A percentile compares a stretch with the other conserved stretches of the same genome.
These are phyloP conservation scores for Myopa testacea DNA, from an alignment of 2,888 invertebrate species.

Conservation along the genomic window DNA sequence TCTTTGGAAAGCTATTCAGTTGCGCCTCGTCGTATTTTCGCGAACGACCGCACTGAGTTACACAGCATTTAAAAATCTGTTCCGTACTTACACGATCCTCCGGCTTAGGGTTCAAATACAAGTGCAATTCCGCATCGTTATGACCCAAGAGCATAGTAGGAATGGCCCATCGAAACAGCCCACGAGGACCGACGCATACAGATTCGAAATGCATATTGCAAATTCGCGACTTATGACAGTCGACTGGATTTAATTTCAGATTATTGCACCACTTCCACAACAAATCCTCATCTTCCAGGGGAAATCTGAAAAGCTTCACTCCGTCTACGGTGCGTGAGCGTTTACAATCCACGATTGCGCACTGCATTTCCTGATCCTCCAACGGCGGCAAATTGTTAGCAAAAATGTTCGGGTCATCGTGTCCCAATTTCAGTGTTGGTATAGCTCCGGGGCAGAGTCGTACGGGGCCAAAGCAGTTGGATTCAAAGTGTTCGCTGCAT, in stretches of 20 bases:
- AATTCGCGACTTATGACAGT: constrained; percentile 61
- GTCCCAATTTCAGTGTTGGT: constrained; percentile 59
- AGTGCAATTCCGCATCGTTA: constrained; percentile 56
- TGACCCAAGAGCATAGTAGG: constrained; percentile 58
- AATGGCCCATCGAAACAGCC: constrained; percentile 60
- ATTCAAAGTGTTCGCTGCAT: constrained; percentile 60
- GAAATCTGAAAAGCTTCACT: constrained; percentile 59
- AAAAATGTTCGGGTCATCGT: constrained; percentile 55
- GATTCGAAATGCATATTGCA: constrained; percentile 61
- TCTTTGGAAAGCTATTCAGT: constrained; percentile 63
- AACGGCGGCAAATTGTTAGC: constrained; percentile 49
- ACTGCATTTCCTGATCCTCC: constrained; percentile 53
- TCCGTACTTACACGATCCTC: constrained; percentile 54
- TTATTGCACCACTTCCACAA: constrained; percentile 63
- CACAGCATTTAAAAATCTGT: constrained; percentile 60
- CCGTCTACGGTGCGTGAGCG: constrained; percentile 54
- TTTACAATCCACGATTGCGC: constrained; percentile 56
- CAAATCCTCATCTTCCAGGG: constrained; percentile 61
- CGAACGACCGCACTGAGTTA: constrained; percentile 60
- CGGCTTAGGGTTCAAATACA: constrained; percentile 57
- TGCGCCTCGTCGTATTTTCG: constrained; percentile 62
- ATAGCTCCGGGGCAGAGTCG: constrained; percentile 61
- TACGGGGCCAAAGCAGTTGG: constrained; percentile 61
- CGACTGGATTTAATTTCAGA: constrained; percentile 60
- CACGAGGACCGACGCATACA: constrained; percentile 59